These are phyloP conservation scores for Orthosia incerta DNA, from an alignment of 2,888 invertebrate species.

Conservation along the genomic window DNA sequence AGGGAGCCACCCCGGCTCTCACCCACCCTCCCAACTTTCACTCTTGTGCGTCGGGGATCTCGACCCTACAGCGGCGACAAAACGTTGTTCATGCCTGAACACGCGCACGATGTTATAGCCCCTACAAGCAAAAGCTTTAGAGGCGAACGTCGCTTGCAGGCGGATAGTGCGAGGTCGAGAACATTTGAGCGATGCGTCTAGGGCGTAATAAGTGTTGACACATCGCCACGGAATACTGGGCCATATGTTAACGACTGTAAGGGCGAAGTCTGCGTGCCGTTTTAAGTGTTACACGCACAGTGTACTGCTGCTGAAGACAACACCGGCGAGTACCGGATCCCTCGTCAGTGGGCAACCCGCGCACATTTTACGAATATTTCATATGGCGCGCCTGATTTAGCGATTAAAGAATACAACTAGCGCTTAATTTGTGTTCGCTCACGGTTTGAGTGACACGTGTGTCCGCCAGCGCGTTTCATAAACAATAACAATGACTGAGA, in stretches of 20 bases:
- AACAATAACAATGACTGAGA: slow-evolving; percentile 52
- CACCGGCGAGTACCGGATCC: slow-evolving; percentile 86
- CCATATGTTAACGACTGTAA: slow-evolving; percentile 73
- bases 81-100: slow-evolving; percentile 78
- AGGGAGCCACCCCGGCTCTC: slow-evolving; percentile 82
- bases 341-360: slow-evolving; percentile 85
- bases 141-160: slow-evolving; percentile 77
- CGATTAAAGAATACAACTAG: slow-evolving; percentile 67
- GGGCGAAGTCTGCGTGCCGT: slow-evolving; percentile 76
- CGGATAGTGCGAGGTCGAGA: slow-evolving; percentile 84
- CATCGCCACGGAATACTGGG: slow-evolving; percentile 75
- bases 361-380: slow-evolving; percentile 80
- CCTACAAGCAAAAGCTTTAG: slow-evolving; percentile 69
- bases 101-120: slow-evolving; percentile 70
- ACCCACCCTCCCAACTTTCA: slow-evolving; percentile 88
- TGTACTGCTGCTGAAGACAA: slow-evolving; percentile 87
- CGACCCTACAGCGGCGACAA: slow-evolving; percentile 77
- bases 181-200: slow-evolving; percentile 86
- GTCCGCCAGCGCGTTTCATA: slow-evolving; percentile 40
- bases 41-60: slow-evolving; percentile 89
- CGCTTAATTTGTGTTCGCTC: slow-evolving; percentile 13
- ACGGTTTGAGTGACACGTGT: slow-evolving; percentile 46
- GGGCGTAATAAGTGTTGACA: slow-evolving; percentile 84
- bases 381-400: slow-evolving; percentile 69
- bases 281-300: slow-evolving; percentile 78